Base-by-base conservation (phyloP, 1,140 invertebrate species). In the Copidosoma floridanum region DNA sequence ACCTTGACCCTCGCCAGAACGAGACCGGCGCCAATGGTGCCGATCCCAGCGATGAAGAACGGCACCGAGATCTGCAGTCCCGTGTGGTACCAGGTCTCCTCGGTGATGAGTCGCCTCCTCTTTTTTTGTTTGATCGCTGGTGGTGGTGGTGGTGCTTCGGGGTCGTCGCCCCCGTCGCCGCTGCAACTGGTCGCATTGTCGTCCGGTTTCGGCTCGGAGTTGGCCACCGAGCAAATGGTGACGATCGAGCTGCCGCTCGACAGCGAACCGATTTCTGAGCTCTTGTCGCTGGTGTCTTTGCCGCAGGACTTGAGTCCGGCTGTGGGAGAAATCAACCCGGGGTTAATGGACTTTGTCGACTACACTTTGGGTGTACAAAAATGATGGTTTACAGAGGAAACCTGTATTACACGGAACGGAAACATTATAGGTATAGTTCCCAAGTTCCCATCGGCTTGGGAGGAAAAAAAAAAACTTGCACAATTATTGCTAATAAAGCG, bases 41-140 rank as follows among this genome's bases (percentile, higher is more conserved):
- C 95, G 67, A 95, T 85, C 37, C 95, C 95, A 44, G 95, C 95
- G 40, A 98, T 89, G 70, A 96, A 87, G 79, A 96, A 98, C 2
- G 95, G 95, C 57, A 97, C 86, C n/a, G 91, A 87, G 0, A 98
- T 91, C 81, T 98, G 92, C 61, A 94, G 75, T 46, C 88, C 75
- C 21, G 92, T 92, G 7, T 83, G 84, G 69, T 85, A 87, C 86
- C 89, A 91, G 81, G 82, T 86, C 73, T 93, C 91, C 59, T 86
- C 84, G 56, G 85, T 85, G 46, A 61, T 63, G 53, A 71, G 57
- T 35, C 63, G 68, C 20, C 60, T 60, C 57, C 60, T 68, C 21
- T 65, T 62, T 66, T 60, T 59, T 63, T 69, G 16, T 61, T 65
- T 0, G 38, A 32, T n/a, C n/a, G n/a, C n/a, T n/a, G n/a, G n/a